phyloP scores from a whole-genome alignment of 1,140 invertebrate genomes.

The Onthophagus taurus region DNA sequence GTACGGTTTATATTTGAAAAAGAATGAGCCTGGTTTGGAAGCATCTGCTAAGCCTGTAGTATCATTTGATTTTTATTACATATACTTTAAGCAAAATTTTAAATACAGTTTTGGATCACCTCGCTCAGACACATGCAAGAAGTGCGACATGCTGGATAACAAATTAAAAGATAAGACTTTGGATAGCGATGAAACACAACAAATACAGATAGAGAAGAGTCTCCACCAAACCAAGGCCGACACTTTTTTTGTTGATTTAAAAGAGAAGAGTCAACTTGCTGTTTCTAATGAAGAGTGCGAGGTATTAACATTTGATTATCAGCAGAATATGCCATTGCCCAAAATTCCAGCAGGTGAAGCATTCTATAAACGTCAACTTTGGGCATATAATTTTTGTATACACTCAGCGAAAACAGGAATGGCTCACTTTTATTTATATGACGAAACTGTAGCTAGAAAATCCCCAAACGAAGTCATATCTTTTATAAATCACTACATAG shows the following conservation, averaged over 20 bases:
- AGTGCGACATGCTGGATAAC: constrained; percentile 18
- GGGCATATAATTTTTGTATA: constrained; percentile 14
- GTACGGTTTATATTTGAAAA: constrained; percentile 15
- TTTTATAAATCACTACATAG: constrained; percentile 12
- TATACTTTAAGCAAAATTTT: constrained; percentile 14
- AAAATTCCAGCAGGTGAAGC: constrained; percentile 16
- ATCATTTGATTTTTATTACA: constrained; percentile 18
- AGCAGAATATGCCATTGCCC: constrained; percentile 15
- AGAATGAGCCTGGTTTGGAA: constrained; percentile 14
- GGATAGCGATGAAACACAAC: too few relatives aligned
- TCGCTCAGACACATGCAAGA: constrained; percentile 16
- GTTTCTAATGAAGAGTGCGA: constrained; percentile 16
- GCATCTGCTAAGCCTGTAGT: constrained; percentile 11
- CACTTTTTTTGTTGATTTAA: too few relatives aligned
- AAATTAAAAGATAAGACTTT: constrained; percentile 13
- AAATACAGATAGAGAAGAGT: too few relatives aligned
- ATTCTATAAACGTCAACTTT: constrained; percentile 17
- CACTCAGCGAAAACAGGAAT: constrained; percentile 10
- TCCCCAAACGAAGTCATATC: constrained; percentile 12
- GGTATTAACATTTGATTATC: constrained; percentile 12
- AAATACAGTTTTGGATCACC: constrained; percentile 16
- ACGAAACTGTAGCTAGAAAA: constrained; percentile 14
- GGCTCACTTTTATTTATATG: constrained; percentile 14
- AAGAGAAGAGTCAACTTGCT: too few relatives aligned
- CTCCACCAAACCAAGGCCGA: too few relatives aligned